Percentiles rank a stretch among this genome's conserved stretches.
phyloP scores from a whole-genome alignment of 23 tunicate genomes.

The Trididemnum miniatum region DNA sequence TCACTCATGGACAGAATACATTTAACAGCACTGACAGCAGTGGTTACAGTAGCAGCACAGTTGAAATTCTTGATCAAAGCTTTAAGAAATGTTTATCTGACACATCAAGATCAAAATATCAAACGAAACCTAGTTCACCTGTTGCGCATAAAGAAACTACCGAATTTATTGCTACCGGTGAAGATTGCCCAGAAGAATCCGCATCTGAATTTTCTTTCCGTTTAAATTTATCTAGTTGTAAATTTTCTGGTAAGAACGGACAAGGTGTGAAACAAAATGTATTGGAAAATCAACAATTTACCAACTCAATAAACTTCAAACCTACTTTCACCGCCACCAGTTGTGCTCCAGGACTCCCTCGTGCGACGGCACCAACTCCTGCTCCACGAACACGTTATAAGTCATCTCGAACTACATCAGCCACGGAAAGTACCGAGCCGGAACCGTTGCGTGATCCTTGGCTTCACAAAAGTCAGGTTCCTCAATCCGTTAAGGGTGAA shows the following conservation, averaged over 20 bases:
- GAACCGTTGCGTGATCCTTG: constrained; percentile 24
- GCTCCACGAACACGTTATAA: neutral
- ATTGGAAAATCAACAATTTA: neutral
- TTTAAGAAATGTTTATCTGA: too few relatives aligned
- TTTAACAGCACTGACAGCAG: constrained; percentile 96
- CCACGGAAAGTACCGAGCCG: neutral
- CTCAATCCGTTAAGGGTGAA: neutral
- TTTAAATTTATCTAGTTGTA: neutral
- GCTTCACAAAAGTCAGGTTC: constrained; percentile 30
- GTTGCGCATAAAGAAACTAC: neutral
- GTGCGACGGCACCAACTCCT: neutral
- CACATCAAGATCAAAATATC: too few relatives aligned
- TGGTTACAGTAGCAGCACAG: constrained; percentile 92
- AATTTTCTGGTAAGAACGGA: neutral
- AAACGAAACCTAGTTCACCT: neutral
- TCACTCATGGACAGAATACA: constrained; percentile 77
- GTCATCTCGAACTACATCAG: neutral
- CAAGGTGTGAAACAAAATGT: neutral
- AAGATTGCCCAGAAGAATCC: constrained; percentile 15
- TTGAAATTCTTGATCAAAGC: constrained; percentile 73
- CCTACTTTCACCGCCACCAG: too few relatives aligned
- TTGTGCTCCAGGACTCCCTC: neutral
- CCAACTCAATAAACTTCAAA: neutral
- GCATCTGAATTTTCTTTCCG: constrained; percentile 25
- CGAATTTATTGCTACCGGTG: neutral